These are phyloP conservation scores for Trinorchestia longiramus DNA, from an alignment of 1,140 invertebrate species.

Conservation along the genomic window DNA sequence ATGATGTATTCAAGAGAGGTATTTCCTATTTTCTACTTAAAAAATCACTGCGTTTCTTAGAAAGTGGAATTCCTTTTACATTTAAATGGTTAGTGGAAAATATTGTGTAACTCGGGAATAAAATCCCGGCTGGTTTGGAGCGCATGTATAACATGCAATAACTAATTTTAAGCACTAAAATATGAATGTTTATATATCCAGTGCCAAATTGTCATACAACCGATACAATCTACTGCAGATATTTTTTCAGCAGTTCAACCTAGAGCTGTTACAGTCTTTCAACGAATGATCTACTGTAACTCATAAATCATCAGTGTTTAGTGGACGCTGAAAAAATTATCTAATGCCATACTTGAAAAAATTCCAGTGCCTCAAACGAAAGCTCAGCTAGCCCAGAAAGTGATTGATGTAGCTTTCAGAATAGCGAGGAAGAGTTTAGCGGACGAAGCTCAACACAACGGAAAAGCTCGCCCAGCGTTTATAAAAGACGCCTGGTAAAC, in stretches of 20 bases:
- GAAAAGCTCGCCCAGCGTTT: neutral
- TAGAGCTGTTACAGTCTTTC: neutral
- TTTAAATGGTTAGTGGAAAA: neutral
- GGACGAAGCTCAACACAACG: neutral
- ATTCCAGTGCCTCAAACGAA: neutral
- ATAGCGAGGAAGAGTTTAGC: neutral
- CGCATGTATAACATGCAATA: neutral
- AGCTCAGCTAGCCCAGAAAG: neutral
- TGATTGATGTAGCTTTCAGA: neutral
- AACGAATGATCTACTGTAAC: neutral
- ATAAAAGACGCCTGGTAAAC: neutral
- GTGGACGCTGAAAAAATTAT: neutral
- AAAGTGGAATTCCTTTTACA: neutral
- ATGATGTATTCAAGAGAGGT: neutral
- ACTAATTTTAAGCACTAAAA: neutral
- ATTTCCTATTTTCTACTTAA: neutral
- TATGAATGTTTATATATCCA: neutral
- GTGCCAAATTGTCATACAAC: neutral
- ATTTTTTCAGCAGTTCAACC: neutral
- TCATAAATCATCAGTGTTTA: neutral
- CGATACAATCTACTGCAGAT: neutral
- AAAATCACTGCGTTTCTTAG: neutral
- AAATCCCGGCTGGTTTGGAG: neutral
- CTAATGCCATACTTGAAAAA: neutral
- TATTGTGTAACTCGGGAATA: neutral